These are phyloP conservation scores for Thumatha senex DNA, from an alignment of 2,888 invertebrate genomes.

Conservation along the genomic window DNA sequence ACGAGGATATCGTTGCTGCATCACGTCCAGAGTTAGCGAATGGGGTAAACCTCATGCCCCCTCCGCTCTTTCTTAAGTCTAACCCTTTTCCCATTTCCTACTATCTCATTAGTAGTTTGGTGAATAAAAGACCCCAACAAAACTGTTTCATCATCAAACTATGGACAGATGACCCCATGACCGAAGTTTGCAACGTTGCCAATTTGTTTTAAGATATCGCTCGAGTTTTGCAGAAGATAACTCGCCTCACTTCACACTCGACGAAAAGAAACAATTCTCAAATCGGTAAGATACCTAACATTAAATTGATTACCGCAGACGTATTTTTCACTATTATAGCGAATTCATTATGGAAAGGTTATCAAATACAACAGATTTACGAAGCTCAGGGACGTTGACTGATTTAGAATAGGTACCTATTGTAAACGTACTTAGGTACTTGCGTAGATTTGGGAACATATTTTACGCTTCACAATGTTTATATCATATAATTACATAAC, in stretches of 20 bases:
- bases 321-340: conserved; percentile 7
- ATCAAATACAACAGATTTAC: conserved; percentile 10
- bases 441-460: neutral
- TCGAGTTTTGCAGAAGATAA: conserved; percentile 36
- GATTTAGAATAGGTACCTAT: neutral
- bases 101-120: no score
- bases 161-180: conserved; percentile 54
- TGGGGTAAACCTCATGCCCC: no score
- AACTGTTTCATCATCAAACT: conserved; percentile 51
- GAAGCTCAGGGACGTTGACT: neutral
- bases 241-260: conserved; percentile 13
- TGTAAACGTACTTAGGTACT: neutral
- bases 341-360: conserved; percentile 6
- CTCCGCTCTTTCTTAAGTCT: no score
- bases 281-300: neutral
- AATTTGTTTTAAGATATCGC: conserved; percentile 60
- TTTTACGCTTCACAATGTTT: neutral
- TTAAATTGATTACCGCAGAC: conserved; percentile 9
- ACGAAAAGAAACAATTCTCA: conserved; percentile 13
- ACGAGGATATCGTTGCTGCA: no score
- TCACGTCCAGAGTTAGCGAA: no score
- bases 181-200: conserved; percentile 58
- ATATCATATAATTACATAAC: conserved; percentile 2
- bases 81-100: no score
- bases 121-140: no score